These are phyloP conservation scores for Loripinus fragilis DNA, from an alignment of 2,888 invertebrate species.

Conservation along the genomic window DNA sequence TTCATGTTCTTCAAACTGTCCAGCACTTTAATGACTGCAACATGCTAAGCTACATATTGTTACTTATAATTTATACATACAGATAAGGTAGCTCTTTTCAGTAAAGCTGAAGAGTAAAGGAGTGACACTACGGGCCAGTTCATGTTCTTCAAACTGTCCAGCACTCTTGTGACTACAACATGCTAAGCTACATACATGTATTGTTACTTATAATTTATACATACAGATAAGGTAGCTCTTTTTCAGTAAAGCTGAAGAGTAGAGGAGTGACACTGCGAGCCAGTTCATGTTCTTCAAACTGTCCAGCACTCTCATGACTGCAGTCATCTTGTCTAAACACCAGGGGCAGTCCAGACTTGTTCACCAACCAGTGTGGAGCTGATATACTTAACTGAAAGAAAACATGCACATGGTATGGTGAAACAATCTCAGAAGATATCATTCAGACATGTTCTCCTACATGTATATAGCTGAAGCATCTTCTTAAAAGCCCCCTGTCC, in stretches of 20 bases:
- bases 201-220: too few relatives aligned
- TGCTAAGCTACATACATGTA: too few relatives aligned
- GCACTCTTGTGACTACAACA: constrained; percentile 84
- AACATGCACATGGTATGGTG: background rate
- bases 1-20: constrained; percentile 98
- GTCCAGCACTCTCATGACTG: constrained; percentile 87
- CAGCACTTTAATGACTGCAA: constrained; percentile 85
- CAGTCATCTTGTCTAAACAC: constrained; percentile 93
- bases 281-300: constrained; percentile 96
- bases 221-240: constrained; percentile 87
- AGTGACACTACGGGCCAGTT: constrained; percentile 94
- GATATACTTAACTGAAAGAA: constrained; percentile 88
- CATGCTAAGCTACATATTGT: too few relatives aligned
- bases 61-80: too few relatives aligned
- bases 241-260: constrained; percentile 96
- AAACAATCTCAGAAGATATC: too few relatives aligned
- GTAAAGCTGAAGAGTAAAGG: constrained; percentile 97
- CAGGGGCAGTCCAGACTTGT: constrained; percentile 97
- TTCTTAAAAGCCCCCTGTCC: too few relatives aligned
- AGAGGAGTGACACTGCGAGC: constrained; percentile 96
- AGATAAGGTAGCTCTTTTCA: constrained; percentile 89
- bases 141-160: constrained; percentile 97
- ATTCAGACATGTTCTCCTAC: too few relatives aligned
- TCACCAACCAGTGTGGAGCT: constrained; percentile 97
- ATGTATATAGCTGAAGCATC: too few relatives aligned